A percentile compares a stretch with the other conserved stretches of the same genome.
These are phyloP conservation scores for Dasysyrphus tricinctus DNA, from an alignment of 2,888 invertebrate species.

Conservation along the genomic window DNA sequence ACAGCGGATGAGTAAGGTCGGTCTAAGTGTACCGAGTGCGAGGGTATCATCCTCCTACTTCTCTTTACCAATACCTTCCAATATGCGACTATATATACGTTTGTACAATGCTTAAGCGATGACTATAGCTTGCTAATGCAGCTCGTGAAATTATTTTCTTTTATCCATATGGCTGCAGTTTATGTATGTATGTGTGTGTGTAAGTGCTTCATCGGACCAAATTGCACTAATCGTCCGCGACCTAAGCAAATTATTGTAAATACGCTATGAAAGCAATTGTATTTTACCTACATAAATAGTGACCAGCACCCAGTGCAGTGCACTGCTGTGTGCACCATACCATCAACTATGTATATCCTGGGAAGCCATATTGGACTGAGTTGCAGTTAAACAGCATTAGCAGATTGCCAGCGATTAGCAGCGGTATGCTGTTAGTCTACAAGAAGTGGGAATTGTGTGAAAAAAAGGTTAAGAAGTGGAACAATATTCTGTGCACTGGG, in stretches of 20 bases:
- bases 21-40: conserved; percentile 48
- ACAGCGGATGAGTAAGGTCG: conserved; percentile 70
- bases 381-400: conserved; percentile 69
- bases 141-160: conserved; percentile 73
- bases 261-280: conserved; percentile 63
- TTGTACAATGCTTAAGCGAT: not conserved
- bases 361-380: conserved; percentile 54
- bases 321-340: too few species aligned
- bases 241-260: conserved; percentile 75
- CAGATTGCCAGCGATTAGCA: conserved; percentile 71
- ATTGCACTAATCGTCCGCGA: conserved; percentile 75
- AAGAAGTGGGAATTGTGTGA: conserved; percentile 50
- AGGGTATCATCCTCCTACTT: not conserved
- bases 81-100: not conserved
- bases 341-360: conserved; percentile 53
- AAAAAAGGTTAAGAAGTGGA: conserved; percentile 55
- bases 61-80: conserved; percentile 6
- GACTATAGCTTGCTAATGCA: conserved; percentile 53
- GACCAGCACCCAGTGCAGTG: conserved; percentile 45
- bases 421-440: conserved; percentile 35
- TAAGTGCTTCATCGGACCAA: conserved; percentile 61
- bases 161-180: conserved; percentile 65
- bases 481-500: conserved; percentile 41
- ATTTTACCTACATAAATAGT: conserved; percentile 9
- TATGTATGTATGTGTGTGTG: conserved; percentile 31